Evolutionary conservation across 2,797 vertebrate genomes (phyloP).

Genomic region (Sebastes steindachneri): DNA sequence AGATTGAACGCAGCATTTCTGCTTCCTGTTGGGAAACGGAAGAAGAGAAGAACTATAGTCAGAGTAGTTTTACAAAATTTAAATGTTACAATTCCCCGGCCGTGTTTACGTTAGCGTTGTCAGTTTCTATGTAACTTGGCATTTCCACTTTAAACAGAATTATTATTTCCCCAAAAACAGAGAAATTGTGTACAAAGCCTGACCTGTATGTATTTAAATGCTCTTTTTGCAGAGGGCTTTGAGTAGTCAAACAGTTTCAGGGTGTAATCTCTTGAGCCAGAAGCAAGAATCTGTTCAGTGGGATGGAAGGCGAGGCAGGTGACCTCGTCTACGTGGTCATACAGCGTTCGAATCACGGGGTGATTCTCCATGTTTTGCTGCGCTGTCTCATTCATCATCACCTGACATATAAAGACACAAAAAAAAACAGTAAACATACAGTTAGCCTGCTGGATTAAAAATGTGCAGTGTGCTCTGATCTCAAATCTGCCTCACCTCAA

Average conservation of each 20-base stretch:
- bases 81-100: neutral
- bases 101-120: neutral
- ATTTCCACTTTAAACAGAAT: neutral
- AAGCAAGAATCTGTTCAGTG: constrained; percentile 95
- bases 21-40: constrained; percentile 87
- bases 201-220: constrained; percentile 98
- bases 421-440: neutral
- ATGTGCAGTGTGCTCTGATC: too few species aligned
- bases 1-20: constrained; percentile 97
- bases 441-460: neutral
- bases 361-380: constrained; percentile 99
- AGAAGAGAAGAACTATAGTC: fast-evolving
- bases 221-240: constrained; percentile 98
- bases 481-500: constrained; percentile 85
- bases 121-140: neutral
- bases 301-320: constrained; percentile 97
- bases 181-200: constrained; percentile 10
- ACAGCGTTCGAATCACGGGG: constrained; percentile 95
- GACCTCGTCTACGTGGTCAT: constrained; percentile 98
- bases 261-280: constrained; percentile 96
- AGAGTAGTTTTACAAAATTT: neutral
- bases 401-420: constrained; percentile 74
- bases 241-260: constrained; percentile 99
- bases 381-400: constrained; percentile 99
- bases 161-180: neutral